phyloP scores from a whole-genome alignment of 2,888 invertebrate species.

The Polymixis lichenea region DNA sequence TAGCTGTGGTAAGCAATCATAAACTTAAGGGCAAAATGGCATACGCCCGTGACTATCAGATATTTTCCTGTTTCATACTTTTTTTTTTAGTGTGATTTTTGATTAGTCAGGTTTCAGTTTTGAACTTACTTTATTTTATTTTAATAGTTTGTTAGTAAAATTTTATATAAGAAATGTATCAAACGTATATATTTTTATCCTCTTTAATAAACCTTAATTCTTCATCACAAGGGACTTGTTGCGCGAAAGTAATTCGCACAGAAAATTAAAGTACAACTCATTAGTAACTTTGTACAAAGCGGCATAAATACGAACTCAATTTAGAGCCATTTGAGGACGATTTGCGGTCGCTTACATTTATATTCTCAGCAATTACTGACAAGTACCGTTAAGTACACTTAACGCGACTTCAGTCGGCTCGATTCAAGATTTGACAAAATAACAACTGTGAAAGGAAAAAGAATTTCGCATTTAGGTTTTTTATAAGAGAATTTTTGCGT shows the following conservation, averaged over 20 bases:
- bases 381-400: conserved; percentile 36
- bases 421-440: conserved; percentile 23
- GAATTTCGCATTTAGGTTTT: not conserved
- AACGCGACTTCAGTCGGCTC: conserved; percentile 13
- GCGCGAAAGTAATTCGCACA: conserved; percentile 28
- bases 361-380: conserved; percentile 49
- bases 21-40: too few relatives aligned
- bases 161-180: too few relatives aligned
- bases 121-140: too few relatives aligned
- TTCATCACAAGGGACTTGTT: conserved; percentile 12
- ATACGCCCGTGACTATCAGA: too few relatives aligned
- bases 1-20: too few relatives aligned
- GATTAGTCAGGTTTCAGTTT: too few relatives aligned
- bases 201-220: too few relatives aligned
- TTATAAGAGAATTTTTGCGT: not conserved
- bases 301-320: conserved; percentile 34
- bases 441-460: conserved; percentile 2
- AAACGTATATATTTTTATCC: too few relatives aligned
- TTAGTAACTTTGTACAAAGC: conserved; percentile 27
- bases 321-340: conserved; percentile 28
- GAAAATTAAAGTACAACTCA: conserved; percentile 36
- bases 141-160: too few relatives aligned
- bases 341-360: conserved; percentile 44
- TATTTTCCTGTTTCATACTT: too few relatives aligned
- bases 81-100: too few relatives aligned